Base-by-base conservation (phyloP, 2,797 vertebrate genomes). In the Aphelocoma californica region DNA sequence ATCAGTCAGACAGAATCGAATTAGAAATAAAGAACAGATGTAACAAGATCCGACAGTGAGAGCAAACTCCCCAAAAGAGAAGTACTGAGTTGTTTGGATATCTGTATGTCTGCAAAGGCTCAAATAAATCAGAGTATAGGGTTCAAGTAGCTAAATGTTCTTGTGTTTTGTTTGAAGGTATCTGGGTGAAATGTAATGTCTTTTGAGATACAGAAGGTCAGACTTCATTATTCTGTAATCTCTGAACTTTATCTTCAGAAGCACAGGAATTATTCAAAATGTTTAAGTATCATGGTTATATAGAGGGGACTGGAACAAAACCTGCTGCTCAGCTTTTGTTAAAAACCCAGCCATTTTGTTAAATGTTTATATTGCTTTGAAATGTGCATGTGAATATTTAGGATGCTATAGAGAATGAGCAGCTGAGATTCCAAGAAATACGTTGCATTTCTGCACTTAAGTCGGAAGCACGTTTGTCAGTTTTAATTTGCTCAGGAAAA, bases 401-500 rank as follows among this genome's bases (percentile, higher is more conserved):
- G 29, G 34, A 42, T 36, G 18, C 7, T 44, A 14, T 5, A 47
- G 28, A 72, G 32, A 72, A 12, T 7, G 5, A 77, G 19, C 51
- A 75, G 24, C 16, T 3, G 5, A 57, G 31, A 34, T 70, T 65
- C 34, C 42, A 77, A 86, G 34, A 85, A 82, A 47, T 36, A 12
- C 1, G 6, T 36, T 78, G 12, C 8, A 24, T 74, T 64, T 77
- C 40, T 62, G 14, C 29, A 25, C 2, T 38, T 38, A 19, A 29
- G 13, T 36, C 0, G 0, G 65, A 81, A 88, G 20, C 11, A 10
- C 2, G 5, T 57, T 54, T 44, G 9, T 25, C 26, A 64, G 5
- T 67, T 83, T 82, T 70, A 34, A 53, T 83, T 73, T 74, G 8
- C 24, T 42, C 1, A 0, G 40, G 38, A 78, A 88, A 66, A 71